phyloP scores from a whole-genome alignment of 2,888 invertebrate genomes.

The Linyphia triangularis region DNA sequence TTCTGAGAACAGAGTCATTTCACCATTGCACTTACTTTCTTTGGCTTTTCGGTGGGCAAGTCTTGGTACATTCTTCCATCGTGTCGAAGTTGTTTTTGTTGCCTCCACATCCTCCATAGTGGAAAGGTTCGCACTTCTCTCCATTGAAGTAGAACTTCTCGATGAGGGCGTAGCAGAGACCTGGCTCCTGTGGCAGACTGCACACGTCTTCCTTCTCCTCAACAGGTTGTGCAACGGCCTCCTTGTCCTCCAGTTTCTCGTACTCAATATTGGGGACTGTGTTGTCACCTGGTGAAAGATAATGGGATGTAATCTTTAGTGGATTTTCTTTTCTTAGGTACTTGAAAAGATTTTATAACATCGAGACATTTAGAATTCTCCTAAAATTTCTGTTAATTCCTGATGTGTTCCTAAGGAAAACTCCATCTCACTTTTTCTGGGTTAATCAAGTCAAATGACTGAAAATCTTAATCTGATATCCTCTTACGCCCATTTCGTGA shows the following conservation, averaged over 20 bases:
- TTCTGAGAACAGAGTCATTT: too few species aligned
- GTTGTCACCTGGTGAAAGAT: neutral
- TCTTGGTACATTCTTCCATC: slow-evolving; percentile 31
- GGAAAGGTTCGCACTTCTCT: slow-evolving; percentile 28
- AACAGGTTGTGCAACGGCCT: neutral
- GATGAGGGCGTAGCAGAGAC: slow-evolving; percentile 49
- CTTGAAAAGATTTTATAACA: too few species aligned
- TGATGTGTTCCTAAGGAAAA: too few species aligned
- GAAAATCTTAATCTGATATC: too few species aligned
- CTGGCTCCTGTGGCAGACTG: neutral
- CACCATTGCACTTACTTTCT: neutral
- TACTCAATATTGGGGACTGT: neutral
- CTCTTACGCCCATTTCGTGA: too few species aligned
- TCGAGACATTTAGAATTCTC: too few species aligned
- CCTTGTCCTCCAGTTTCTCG: neutral
- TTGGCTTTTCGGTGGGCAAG: slow-evolving; percentile 1
- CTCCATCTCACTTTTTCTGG: too few species aligned
- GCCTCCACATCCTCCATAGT: slow-evolving; percentile 52
- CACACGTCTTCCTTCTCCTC: neutral
- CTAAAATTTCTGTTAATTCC: too few species aligned
- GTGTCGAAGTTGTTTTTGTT: slow-evolving; percentile 52
- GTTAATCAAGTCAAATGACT: too few species aligned
- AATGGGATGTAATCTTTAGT: neutral
- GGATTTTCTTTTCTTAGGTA: too few species aligned
- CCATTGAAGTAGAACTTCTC: slow-evolving; percentile 45